Evolutionary conservation across 2,888 invertebrate genomes (phyloP).

Genomic region (Thecocarcelia acutangulata): DNA sequence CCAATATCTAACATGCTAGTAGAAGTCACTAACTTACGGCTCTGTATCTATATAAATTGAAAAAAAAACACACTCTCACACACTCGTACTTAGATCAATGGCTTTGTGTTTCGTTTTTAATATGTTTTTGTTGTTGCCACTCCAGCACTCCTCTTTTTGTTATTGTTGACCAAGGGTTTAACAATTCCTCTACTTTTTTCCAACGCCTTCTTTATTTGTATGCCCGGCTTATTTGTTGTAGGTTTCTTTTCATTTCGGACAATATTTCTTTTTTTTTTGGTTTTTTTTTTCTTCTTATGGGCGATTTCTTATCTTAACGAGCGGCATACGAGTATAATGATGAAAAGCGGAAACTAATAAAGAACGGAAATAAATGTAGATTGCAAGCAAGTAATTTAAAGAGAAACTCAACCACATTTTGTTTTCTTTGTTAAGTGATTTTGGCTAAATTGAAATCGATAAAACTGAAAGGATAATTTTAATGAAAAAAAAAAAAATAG

Average conservation of each 20-base stretch:
- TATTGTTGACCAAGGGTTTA: constrained; percentile 41
- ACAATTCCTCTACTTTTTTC: background rate
- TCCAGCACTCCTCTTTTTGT: background rate
- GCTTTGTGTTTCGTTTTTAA: background rate
- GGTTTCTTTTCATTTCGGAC: constrained; percentile 3
- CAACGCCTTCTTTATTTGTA: constrained; percentile 18
- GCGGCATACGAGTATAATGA: constrained; percentile 54
- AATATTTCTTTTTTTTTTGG: constrained; percentile 14
- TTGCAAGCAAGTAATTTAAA: constrained; percentile 49
- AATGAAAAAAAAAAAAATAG: background rate
- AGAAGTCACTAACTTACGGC: background rate
- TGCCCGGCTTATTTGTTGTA: background rate
- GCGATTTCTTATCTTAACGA: constrained; percentile 66
- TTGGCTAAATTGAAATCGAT: constrained; percentile 55
- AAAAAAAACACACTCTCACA: background rate
- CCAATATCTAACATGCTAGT: too few species aligned
- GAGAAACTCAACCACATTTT: constrained; percentile 13
- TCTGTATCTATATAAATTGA: background rate
- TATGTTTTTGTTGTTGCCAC: background rate
- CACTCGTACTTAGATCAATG: background rate
- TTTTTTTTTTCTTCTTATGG: too few species aligned
- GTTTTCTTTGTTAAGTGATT: constrained; percentile 3
- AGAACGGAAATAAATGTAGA: constrained; percentile 55
- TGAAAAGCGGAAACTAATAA: constrained; percentile 65
- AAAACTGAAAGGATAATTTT: constrained; percentile 32